These are phyloP conservation scores for Choristoneura fumiferana DNA, from an alignment of 1,140 invertebrate genomes.

Conservation along the genomic window DNA sequence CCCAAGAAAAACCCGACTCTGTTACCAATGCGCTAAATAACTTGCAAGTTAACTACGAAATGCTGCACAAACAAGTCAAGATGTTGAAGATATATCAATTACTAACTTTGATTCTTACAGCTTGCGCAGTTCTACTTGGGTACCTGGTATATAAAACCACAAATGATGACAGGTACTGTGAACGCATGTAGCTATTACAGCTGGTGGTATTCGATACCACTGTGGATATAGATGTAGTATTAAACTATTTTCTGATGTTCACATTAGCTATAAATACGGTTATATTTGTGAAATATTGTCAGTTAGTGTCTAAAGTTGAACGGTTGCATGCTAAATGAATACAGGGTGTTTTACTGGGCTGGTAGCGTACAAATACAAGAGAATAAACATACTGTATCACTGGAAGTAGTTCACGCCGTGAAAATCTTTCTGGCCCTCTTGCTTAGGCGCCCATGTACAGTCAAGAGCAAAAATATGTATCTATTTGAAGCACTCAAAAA, in stretches of 20 bases:
- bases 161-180: slow-evolving; percentile 48
- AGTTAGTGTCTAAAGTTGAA: slow-evolving; percentile 37
- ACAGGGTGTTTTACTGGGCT: not conserved
- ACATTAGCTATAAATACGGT: slow-evolving; percentile 37
- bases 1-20: slow-evolving; percentile 45
- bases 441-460: too few species aligned
- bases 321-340: slow-evolving; percentile 24
- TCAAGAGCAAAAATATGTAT: too few species aligned
- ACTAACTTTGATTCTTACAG: slow-evolving; percentile 47
- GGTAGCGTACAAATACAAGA: too few species aligned
- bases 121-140: slow-evolving; percentile 44
- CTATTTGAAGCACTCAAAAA: too few species aligned
- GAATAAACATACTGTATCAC: too few species aligned
- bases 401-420: too few species aligned
- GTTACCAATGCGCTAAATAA: slow-evolving; percentile 49
- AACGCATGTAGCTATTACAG: slow-evolving; percentile 53
- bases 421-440: too few species aligned
- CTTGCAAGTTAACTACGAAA: slow-evolving; percentile 54
- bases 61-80: slow-evolving; percentile 46
- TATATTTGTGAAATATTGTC: slow-evolving; percentile 45
- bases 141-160: slow-evolving; percentile 52
- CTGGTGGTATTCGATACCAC: slow-evolving; percentile 50
- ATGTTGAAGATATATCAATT: slow-evolving; percentile 54
- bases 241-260: slow-evolving; percentile 31
- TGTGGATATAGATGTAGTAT: slow-evolving; percentile 27